Evolutionary conservation across 2,113 vertebrate species (phyloP), one percentile per base, ranked within the genome.

Genomic region (Craseonycteris thonglongyai): DNA sequence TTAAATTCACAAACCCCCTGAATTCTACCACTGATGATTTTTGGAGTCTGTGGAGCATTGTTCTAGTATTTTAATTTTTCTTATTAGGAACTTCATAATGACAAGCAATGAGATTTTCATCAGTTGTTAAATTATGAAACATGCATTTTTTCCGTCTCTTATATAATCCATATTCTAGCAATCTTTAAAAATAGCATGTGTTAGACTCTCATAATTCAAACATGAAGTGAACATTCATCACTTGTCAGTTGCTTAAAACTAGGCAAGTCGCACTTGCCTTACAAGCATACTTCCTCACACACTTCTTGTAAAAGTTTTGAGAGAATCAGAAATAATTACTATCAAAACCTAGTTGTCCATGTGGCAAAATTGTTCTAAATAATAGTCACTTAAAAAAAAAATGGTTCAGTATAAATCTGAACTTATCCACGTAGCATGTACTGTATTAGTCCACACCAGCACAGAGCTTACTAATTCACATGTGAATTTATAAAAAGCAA

Each of bases 21-120:
- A 79, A 71, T 66, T 94, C 35, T 7, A 42, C 7, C 2, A 42
- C 10, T 87, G 26, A 38, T 42, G 10, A 69, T 21, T 76, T 76
- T 51, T 15, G 5, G 21, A 1, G 4, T 42, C 14, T n/a, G 0
- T 54, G 7, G 11, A 42, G 1, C 6, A 5, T 7, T 56, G 3
- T 61, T 13, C 12, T 61, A 16, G 2, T 58, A 35, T 61, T 68
- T 90, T 47, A 71, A 47, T n/a, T 72, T 90, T 63, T 65, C n/a
- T 22, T 63, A 28, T 49, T 79, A 61, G 10, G 74, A 78, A 96
- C 14, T 56, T 87, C 40, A 74, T 15, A 56, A 35, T 79, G n/a
- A 79, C 2, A 15, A 10, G 24, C 16, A 63, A 5, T 40, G 40
- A 54, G 21, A 42, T 49, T 83, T 59, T 42, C 28, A 94, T 69